Conservation (phyloP, 1,140 invertebrate species). For the Dreissena polymorpha region DNA sequence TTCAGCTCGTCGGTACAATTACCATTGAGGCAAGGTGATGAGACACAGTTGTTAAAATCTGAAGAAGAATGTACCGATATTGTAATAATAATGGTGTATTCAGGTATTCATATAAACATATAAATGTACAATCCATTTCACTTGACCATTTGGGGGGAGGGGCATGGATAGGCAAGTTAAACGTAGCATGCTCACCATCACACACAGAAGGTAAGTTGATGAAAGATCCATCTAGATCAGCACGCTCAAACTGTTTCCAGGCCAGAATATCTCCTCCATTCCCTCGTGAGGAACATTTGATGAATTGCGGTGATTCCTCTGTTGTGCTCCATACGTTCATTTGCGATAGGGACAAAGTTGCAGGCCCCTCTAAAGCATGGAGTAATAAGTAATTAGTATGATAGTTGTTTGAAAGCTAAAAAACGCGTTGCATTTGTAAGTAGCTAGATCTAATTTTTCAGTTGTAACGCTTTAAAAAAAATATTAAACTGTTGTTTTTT, state of each 20-base stretch:
- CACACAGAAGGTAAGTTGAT: background rate
- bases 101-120: background rate
- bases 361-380: too few relatives aligned
- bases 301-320: too few relatives aligned
- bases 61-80: slow-evolving; percentile 1
- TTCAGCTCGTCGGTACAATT: slow-evolving; percentile 62
- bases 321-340: too few relatives aligned
- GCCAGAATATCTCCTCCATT: too few relatives aligned
- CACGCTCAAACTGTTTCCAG: background rate
- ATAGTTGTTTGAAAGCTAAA: too few relatives aligned
- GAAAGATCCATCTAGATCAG: background rate
- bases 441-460: too few relatives aligned
- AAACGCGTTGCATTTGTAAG: too few relatives aligned
- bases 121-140: background rate
- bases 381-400: too few relatives aligned
- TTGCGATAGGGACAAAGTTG: too few relatives aligned
- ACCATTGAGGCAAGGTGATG: slow-evolving; percentile 70
- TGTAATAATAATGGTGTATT: background rate
- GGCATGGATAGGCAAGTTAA: background rate
- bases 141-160: background rate
- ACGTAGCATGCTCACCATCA: background rate
- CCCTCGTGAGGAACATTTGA: too few relatives aligned
- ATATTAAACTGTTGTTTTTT: too few relatives aligned
- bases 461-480: too few relatives aligned
- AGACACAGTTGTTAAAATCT: slow-evolving; percentile 70